phyloP scores from a whole-genome alignment of 2,113 vertebrate species.

The Podiceps cristatus region DNA sequence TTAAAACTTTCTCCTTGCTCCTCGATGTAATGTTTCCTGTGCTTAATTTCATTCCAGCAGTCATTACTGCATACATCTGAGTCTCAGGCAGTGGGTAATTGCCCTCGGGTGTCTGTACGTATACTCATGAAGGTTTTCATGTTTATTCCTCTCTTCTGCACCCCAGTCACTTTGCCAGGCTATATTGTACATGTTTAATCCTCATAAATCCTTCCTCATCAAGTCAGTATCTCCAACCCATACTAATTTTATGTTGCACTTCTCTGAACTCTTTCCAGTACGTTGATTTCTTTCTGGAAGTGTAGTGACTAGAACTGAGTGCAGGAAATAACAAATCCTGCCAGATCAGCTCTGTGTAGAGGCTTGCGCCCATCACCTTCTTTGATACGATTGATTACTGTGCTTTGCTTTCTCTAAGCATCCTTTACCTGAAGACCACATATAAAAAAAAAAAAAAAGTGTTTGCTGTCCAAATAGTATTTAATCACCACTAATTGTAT shows the following conservation, averaged over 20 bases:
- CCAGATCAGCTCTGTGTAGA: slow-evolving; percentile 4
- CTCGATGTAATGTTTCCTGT: slow-evolving; percentile 1
- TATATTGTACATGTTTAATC: background rate
- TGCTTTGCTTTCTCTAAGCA: background rate
- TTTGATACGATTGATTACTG: background rate
- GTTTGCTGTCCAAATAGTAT: background rate
- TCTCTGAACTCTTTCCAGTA: slow-evolving; percentile 28
- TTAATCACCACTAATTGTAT: background rate
- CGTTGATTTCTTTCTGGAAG: slow-evolving; percentile 27
- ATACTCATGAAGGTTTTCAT: background rate
- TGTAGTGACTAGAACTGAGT: background rate
- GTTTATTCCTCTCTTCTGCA: slow-evolving; percentile 17
- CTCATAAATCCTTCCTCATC: background rate
- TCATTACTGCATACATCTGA: slow-evolving; percentile 19
- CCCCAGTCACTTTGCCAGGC: background rate
- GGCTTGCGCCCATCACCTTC: background rate
- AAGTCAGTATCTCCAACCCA: background rate
- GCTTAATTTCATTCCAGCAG: slow-evolving; percentile 51
- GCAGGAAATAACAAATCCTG: background rate
- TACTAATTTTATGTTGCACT: slow-evolving; percentile 8
- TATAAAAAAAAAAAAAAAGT: background rate
- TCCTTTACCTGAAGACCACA: background rate
- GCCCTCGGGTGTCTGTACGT: slow-evolving; percentile 52
- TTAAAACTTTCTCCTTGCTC: background rate
- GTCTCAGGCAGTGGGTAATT: slow-evolving; percentile 52